Evolutionary conservation across 37 sponge, comb jelly and placozoan genomes (phyloP), one percentile per base, ranked within the genome.

Genomic region (Halichondria panicea): DNA sequence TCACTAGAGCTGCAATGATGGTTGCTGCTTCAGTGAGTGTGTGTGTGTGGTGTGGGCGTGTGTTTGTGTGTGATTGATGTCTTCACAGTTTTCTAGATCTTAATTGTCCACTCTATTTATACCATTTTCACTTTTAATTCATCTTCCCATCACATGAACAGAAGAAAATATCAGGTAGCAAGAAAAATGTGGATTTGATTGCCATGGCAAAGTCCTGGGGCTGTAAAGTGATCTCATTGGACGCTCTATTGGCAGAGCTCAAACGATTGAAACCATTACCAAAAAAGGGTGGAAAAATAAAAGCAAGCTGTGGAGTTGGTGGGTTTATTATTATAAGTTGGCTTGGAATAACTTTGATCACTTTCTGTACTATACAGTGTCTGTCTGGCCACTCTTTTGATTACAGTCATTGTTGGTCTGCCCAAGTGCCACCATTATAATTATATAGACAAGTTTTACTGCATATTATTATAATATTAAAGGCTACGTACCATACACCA

Each of bases 201-300:
- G 35, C 69, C 33, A 3, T 66, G 24, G 82, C 82, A 32, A 40
- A 63, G 66, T 30, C 24, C 66, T 82, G 73, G 73, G 74, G 74
- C 18, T 72, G 54, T 1, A 82, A 82, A 65, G 67, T 82, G 0
- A 28, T 82, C 30, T 36, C 74, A 31, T 56, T 73, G 5, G 74
- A 54, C 33, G 82, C 65, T 12, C 58, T 86, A 34, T 41, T 72
- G 74, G 56, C 11, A 2, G 74, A 86, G 65, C 59, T 86, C 62
- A 71, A 40, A 32, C 64, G 54, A 55, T 57, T 86, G 24, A 86
- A 79, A 35, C 80, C 86, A 34, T 36, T 79, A 4, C 69, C 76
- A 3, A 45, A 44, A 3, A 36, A 71, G 55, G 60, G 6, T 0
- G 43, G 35, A 41, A 15, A 46, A 46, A 42, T 3, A 25, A 42